Evolutionary conservation across 2,888 invertebrate genomes (phyloP), one percentile per base, ranked within the genome.

Genomic region (Argyra leucocephala): DNA sequence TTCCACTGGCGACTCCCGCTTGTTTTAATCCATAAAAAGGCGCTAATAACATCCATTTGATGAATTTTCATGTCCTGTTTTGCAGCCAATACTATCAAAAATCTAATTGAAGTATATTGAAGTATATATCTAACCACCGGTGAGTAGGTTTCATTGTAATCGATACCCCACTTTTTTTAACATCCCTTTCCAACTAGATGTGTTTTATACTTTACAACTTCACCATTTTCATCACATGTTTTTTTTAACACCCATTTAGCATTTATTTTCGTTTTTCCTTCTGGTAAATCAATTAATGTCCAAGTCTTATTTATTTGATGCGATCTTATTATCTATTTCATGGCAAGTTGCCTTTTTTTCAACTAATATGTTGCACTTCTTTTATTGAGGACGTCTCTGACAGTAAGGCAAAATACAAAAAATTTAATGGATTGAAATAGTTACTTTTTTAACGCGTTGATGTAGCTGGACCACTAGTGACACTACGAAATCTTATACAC

Each of bases 41-140:
- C 70, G 18, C 67, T 64, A 9, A 63, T 66, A 6, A 71, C 70
- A 62, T 70, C 70, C 62, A 71, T 65, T 59, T 72, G 72, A 22
- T 70, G 67, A 5, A 70, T 24, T 57, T 69, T 61, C 22, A 70
- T 23, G 24, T 69, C 63, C 2, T 65, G 48, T 62, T 69, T 68
- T 2, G 57, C 69, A 5, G 70, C 65, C 2, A 71, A 21, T 1
- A 69, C 70, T 18, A 48, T 3, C 12, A 48, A 48, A 15, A 9
- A 18, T 12, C 48, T 48, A 7, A 48, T 48, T 3, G 48, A n/a
- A n/a, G n/a, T n/a, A n/a, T n/a, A n/a, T n/a, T n/a, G n/a, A n/a
- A n/a, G n/a, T n/a, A n/a, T n/a, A n/a, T n/a, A n/a, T n/a, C n/a
- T n/a, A n/a, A n/a, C n/a, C n/a, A n/a, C n/a, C n/a, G n/a, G n/a